Evolutionary conservation across 2,888 invertebrate species (phyloP), one percentile per base, ranked within the genome.

Genomic region (Blera fallax): DNA sequence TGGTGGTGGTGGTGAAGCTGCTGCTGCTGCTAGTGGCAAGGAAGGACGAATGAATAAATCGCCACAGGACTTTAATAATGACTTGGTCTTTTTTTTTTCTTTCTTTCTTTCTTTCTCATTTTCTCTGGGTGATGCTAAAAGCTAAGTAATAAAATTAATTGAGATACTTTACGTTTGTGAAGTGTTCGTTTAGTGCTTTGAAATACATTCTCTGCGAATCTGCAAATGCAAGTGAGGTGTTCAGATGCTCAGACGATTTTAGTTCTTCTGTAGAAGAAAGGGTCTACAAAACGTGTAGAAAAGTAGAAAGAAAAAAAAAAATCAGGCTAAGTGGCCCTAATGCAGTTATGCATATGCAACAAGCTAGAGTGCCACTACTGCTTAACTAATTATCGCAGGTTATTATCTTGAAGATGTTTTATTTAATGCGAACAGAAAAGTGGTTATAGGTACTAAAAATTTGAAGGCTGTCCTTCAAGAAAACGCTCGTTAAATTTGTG

Each of bases 101-200:
- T 45, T 40, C 48, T 58, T 18, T 34, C 29, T 27, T 24, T 40
- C 11, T n/a, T 32, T 14, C 2, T 8, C 27, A n/a, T 24, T 27
- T 16, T 64, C 32, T 74, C 56, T 24, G 81, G 60, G 70, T 67
- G 76, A 54, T 72, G 76, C 85, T 85, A 76, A 81, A 76, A 81
- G 85, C 81, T 81, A 81, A 85, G 85, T 85, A 85, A 85, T 85
- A 81, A 85, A 85, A 85, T 85, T 85, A 85, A 85, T 85, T 85
- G 85, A 85, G 85, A 85, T 85, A 85, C 85, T 85, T 85, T 81
- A 72, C 72, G 81, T 81, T 85, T 77, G 81, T 81, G 76, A 85
- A 85, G 85, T 81, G 81, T 85, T 85, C 85, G 81, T 81, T 85
- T 81, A 85, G 81, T 81, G 81, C 76, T 77, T 76, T 81, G 77